A percentile compares a stretch with the other conserved stretches of the same genome.
Evolutionary conservation across 1,140 invertebrate genomes (phyloP).

Genomic region (Meloidogyne exigua): DNA sequence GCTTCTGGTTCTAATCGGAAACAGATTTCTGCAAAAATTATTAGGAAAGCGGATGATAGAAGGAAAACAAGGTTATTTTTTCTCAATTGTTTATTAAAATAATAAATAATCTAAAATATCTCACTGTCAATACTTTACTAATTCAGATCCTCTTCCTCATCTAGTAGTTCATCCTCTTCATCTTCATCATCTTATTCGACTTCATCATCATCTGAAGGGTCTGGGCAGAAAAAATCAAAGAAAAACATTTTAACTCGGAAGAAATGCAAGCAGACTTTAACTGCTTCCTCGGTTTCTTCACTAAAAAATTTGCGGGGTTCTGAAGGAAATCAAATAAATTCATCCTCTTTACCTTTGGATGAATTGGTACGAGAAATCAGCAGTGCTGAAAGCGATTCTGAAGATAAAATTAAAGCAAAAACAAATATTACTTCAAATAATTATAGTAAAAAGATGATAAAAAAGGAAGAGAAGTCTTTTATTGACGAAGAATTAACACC

Average conservation of each 20-base stretch:
- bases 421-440: background rate
- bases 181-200: constrained; percentile 11
- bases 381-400: background rate
- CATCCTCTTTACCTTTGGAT: background rate
- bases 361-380: background rate
- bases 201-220: background rate
- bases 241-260: background rate
- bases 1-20: background rate
- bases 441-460: background rate
- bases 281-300: background rate
- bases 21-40: background rate
- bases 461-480: background rate
- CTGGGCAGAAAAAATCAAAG: background rate
- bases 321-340: background rate
- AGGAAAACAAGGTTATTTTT: background rate
- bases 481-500: background rate
- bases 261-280: background rate
- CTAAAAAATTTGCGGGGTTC: background rate
- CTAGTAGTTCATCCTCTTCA: background rate
- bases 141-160: constrained; percentile 8
- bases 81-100: background rate
- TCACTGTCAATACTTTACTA: background rate
- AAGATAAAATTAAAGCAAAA: background rate
- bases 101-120: background rate
- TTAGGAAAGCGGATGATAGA: background rate